Conservation (phyloP, 2,888 invertebrate species). For the Oxytorus armatus region DNA sequence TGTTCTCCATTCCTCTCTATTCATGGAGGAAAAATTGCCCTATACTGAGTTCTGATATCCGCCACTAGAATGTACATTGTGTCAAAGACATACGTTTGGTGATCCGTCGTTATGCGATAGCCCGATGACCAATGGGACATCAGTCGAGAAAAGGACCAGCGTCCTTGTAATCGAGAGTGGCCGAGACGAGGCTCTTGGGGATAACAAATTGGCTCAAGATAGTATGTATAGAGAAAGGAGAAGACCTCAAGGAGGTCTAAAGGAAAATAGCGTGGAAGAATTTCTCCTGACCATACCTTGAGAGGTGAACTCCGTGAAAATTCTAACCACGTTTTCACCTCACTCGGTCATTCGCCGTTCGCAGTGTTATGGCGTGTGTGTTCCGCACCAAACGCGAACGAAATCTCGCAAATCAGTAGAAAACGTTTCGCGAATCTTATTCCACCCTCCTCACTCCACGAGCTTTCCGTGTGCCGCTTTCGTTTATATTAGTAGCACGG, state of each 20-base stretch:
- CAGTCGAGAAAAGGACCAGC: background rate
- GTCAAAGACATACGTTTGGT: background rate
- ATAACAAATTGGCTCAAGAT: slow-evolving; percentile 27
- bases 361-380: background rate
- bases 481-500: background rate
- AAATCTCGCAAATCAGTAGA: slow-evolving; percentile 20
- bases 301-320: slow-evolving; percentile 1
- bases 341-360: slow-evolving; percentile 16
- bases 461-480: background rate
- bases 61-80: background rate
- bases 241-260: background rate
- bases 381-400: slow-evolving; percentile 3
- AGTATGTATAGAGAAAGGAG: background rate
- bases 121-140: slow-evolving; percentile 5
- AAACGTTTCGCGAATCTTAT: slow-evolving; percentile 17
- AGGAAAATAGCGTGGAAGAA: background rate
- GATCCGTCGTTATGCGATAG: background rate
- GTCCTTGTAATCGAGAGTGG: background rate
- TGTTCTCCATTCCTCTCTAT: background rate
- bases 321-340: slow-evolving; percentile 34
- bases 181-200: background rate
- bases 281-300: slow-evolving; percentile 1
- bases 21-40: background rate
- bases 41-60: too few species aligned
- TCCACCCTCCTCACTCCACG: background rate